These are phyloP conservation scores for Venustaconcha ellipsiformis DNA, from an alignment of 1,140 invertebrate genomes.

Conservation along the genomic window DNA sequence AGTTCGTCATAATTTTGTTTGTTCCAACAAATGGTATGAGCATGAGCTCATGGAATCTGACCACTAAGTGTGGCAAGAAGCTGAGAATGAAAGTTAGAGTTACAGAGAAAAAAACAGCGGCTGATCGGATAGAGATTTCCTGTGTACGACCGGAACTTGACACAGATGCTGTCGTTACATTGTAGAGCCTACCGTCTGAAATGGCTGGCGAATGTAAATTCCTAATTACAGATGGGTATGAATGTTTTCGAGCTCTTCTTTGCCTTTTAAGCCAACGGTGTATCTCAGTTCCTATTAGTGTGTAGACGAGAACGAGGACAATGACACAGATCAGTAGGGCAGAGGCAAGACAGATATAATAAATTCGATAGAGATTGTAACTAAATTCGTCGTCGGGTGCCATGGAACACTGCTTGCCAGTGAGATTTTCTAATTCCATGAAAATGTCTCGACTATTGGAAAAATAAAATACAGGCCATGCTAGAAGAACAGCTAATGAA, in stretches of 20 bases:
- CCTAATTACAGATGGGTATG: neutral
- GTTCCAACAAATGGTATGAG: slow-evolving; percentile 34
- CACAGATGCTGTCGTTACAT: slow-evolving; percentile 6
- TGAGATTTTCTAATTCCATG: slow-evolving; percentile 3
- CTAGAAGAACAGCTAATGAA: slow-evolving; percentile 20
- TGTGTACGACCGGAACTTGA: neutral
- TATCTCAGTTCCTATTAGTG: slow-evolving; percentile 12
- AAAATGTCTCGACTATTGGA: slow-evolving; percentile 26
- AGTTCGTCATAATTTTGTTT: slow-evolving; percentile 46
- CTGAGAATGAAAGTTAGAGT: slow-evolving; percentile 57
- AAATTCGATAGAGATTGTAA: slow-evolving; percentile 20
- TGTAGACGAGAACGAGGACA: slow-evolving; percentile 20
- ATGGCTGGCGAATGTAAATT: slow-evolving; percentile 26
- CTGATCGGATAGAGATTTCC: slow-evolving; percentile 39
- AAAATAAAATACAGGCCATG: slow-evolving; percentile 32
- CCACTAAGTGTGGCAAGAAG: slow-evolving; percentile 55
- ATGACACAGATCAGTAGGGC: slow-evolving; percentile 25
- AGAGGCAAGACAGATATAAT: slow-evolving; percentile 16
- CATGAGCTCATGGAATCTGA: slow-evolving; percentile 42
- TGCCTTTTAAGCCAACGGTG: slow-evolving; percentile 8
- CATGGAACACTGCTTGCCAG: slow-evolving; percentile 26
- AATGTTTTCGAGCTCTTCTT: slow-evolving; percentile 14
- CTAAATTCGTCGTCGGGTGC: slow-evolving; percentile 13
- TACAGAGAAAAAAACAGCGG: slow-evolving; percentile 54
- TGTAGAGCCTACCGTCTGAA: slow-evolving; percentile 4